phyloP scores from a whole-genome alignment of 2,888 invertebrate genomes.

The Charanyca ferruginea region DNA sequence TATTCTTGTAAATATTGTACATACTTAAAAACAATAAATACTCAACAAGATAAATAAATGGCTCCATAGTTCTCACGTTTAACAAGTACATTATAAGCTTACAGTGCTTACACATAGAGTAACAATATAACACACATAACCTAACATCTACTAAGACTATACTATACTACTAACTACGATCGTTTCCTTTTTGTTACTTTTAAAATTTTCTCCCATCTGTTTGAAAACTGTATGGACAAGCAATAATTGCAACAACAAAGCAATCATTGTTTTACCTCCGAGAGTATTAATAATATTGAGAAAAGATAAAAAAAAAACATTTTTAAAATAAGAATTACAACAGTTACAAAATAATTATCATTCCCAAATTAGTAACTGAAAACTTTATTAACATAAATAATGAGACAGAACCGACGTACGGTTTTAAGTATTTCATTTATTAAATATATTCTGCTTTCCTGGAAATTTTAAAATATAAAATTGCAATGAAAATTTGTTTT shows the following conservation, averaged over 20 bases:
- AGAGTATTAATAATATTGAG: constrained; percentile 3
- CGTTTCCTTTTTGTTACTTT: too few species aligned
- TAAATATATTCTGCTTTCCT: constrained; percentile 9
- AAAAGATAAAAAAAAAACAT: constrained; percentile 14
- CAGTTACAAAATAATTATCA: constrained; percentile 18
- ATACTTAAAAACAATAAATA: too few species aligned
- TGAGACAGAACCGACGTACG: constrained; percentile 21
- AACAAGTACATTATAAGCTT: too few species aligned
- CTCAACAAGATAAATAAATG: too few species aligned
- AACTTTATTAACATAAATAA: constrained; percentile 33
- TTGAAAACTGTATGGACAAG: neutral
- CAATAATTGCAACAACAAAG: too few species aligned
- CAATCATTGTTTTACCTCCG: constrained; percentile 9
- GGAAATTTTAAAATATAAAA: constrained; percentile 3
- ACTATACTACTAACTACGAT: too few species aligned
- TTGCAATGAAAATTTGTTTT: constrained; percentile 2
- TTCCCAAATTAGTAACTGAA: constrained; percentile 12
- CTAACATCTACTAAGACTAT: too few species aligned
- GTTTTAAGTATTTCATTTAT: constrained; percentile 42
- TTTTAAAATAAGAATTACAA: constrained; percentile 8
- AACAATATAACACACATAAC: too few species aligned
- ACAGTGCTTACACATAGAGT: too few species aligned
- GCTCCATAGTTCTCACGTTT: too few species aligned
- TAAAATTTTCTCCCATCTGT: neutral
- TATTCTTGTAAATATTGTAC: too few species aligned